Conservation (phyloP, 2,888 invertebrate species). For the Sarcophaga subvicina region DNA sequence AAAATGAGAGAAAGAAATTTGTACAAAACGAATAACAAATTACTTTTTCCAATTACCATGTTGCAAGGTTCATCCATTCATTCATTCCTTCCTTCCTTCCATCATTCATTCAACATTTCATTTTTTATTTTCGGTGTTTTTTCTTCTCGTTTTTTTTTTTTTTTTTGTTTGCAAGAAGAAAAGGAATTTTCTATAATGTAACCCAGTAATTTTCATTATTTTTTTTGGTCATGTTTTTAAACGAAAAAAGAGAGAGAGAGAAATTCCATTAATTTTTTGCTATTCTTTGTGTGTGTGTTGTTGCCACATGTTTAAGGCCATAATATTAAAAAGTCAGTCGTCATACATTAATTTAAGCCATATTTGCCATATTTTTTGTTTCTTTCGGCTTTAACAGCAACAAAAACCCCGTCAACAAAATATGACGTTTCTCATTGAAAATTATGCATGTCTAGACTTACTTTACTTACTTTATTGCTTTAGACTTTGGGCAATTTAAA, state of each 20-base stretch:
- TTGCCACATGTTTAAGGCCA: too few species aligned
- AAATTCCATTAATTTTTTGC: background rate
- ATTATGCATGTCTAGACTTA: conserved; percentile 17
- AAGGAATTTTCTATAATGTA: background rate
- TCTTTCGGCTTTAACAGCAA: background rate
- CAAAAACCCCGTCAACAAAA: background rate
- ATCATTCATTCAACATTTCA: too few species aligned
- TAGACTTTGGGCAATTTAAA: background rate
- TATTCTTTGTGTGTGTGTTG: background rate
- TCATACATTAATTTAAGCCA: background rate
- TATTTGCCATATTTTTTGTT: too few species aligned
- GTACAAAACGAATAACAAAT: conserved; percentile 36
- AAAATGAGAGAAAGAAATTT: background rate
- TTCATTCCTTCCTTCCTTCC: too few species aligned
- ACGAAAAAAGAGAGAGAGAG: background rate
- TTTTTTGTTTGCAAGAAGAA: background rate
- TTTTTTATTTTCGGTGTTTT: background rate
- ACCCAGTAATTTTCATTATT: background rate
- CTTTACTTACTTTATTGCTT: background rate
- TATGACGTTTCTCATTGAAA: background rate
- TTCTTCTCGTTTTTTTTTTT: background rate
- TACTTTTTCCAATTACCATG: conserved; percentile 58
- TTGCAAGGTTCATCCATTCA: background rate
- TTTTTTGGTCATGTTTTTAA: too few species aligned
- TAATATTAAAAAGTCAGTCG: background rate